Base-by-base conservation (phyloP, 2,888 invertebrate species). In the Bibio marci region DNA sequence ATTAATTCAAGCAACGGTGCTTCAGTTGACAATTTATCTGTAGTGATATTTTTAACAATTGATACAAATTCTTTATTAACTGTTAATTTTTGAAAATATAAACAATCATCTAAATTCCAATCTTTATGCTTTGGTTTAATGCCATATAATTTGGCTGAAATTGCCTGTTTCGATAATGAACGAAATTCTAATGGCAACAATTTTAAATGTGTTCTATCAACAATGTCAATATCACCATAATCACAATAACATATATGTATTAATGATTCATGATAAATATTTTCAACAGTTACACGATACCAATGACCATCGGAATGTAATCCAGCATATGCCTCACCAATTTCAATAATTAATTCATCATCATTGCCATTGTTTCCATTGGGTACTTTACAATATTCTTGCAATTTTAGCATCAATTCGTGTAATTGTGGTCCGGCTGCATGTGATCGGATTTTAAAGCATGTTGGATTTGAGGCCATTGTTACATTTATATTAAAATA, bases 31-130 rank as follows among this genome's bases (percentile, higher is more conserved):
- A 71, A 52, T 15, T 70, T 66, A 49, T 80, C 79, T 31, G 64
- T 64, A 41, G 69, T 70, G 8, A 75, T 67, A 15, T 73, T 68
- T 44, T 69, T 67, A 37, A 85, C 67, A 36, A 74, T 56, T 0
- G 80, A 77, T 12, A 78, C 78, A 45, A 85, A 80, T 38, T 70
- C 65, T 48, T 75, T 73, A 27, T 75, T 71, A 27, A 75, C 71
- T 6, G 80, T 77, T 44, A 83, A 52, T 46, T 76, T 66, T 49
- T 79, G 76, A 54, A 86, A 86, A 42, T 71, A 62, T 38, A 78
- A 60, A 50, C 80, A 80, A 57, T 82, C 81, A 48, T 78, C 76
- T 46, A 76, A 71, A 1, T 72, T 66, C 80, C 80, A 81, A 58
- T 80, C 75, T 48, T 62, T 63, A 47, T 72, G 67, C 14, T 64